A percentile compares a stretch with the other conserved stretches of the same genome.
Conservation (phyloP, 2,888 invertebrate genomes). For the Dasysyrphus albostriatus region DNA sequence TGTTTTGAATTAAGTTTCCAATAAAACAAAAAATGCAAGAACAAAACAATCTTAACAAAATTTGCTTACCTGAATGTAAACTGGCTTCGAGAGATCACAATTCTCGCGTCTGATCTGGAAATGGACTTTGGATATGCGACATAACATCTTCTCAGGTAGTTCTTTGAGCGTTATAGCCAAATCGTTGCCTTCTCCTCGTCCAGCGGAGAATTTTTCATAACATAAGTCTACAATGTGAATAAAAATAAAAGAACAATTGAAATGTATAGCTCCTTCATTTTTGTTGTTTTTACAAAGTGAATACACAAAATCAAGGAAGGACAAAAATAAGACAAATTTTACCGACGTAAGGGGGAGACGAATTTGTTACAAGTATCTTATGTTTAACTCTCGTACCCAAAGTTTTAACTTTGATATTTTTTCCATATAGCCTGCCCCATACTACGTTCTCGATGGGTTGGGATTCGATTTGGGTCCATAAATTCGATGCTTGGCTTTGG, state of each 20-base stretch:
- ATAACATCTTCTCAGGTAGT: conserved; percentile 81
- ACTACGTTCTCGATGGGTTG: conserved; percentile 82
- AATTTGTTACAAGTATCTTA: conserved; percentile 80
- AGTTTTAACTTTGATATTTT: conserved; percentile 82
- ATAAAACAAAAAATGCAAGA: conserved; percentile 30
- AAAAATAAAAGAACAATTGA: background rate
- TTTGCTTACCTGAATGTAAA: conserved; percentile 82
- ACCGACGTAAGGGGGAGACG: conserved; percentile 81
- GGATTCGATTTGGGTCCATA: conserved; percentile 82
- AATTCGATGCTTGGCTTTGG: conserved; percentile 81
- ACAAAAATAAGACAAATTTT: conserved; percentile 71
- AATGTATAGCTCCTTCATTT: background rate
- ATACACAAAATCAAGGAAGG: background rate
- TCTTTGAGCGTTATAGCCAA: conserved; percentile 81
- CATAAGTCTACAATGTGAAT: conserved; percentile 81
- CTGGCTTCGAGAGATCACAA: conserved; percentile 81
- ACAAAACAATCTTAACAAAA: background rate
- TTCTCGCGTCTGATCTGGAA: conserved; percentile 84
- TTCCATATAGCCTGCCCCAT: conserved; percentile 83
- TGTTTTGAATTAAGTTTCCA: background rate
- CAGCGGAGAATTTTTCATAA: conserved; percentile 83
- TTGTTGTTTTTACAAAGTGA: background rate
- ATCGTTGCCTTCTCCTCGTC: conserved; percentile 84
- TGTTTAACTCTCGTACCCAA: conserved; percentile 82
- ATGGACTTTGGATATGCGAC: conserved; percentile 85